These are phyloP conservation scores for Hypothenemus hampei DNA, from an alignment of 1,140 invertebrate species.

Conservation along the genomic window DNA sequence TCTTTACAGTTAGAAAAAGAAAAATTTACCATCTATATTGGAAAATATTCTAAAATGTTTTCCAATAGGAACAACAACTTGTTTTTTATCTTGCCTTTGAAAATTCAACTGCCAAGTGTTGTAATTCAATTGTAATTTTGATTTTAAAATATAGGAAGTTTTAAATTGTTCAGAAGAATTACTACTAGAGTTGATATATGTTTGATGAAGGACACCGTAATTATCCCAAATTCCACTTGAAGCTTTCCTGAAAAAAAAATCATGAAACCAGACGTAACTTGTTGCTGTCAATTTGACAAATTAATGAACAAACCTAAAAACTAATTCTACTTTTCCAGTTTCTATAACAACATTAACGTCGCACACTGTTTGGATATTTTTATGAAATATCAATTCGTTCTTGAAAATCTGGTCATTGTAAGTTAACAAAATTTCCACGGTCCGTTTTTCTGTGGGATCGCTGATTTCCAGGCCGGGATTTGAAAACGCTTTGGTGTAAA, in stretches of 20 bases:
- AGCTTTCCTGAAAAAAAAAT: slow-evolving; percentile 44
- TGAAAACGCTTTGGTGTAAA: slow-evolving; percentile 56
- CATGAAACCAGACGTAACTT: too few species aligned
- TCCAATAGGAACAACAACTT: slow-evolving; percentile 53
- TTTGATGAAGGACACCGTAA: slow-evolving; percentile 44
- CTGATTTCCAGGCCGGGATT: slow-evolving; percentile 47
- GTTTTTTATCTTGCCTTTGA: slow-evolving; percentile 43
- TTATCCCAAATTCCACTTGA: slow-evolving; percentile 46
- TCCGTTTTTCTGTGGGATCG: slow-evolving; percentile 25
- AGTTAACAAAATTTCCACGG: slow-evolving; percentile 25
- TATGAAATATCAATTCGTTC: slow-evolving; percentile 43
- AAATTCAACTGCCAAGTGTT: slow-evolving; percentile 53
- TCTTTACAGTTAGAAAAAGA: too few species aligned
- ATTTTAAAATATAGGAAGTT: slow-evolving; percentile 40
- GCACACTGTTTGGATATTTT: slow-evolving; percentile 49
- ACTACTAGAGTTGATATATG: slow-evolving; percentile 15
- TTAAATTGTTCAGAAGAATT: slow-evolving; percentile 16
- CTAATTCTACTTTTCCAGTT: slow-evolving; percentile 48
- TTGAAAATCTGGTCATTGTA: slow-evolving; percentile 31
- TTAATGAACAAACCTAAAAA: slow-evolving; percentile 42
- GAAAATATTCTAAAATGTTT: slow-evolving; percentile 54
- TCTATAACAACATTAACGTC: slow-evolving; percentile 45
- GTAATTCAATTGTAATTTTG: slow-evolving; percentile 48
- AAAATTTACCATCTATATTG: slow-evolving; percentile 51
- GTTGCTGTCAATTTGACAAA: neutral